phyloP scores from a whole-genome alignment of 37 sponge, comb jelly and placozoan species.

The Oopsacas minuta region DNA sequence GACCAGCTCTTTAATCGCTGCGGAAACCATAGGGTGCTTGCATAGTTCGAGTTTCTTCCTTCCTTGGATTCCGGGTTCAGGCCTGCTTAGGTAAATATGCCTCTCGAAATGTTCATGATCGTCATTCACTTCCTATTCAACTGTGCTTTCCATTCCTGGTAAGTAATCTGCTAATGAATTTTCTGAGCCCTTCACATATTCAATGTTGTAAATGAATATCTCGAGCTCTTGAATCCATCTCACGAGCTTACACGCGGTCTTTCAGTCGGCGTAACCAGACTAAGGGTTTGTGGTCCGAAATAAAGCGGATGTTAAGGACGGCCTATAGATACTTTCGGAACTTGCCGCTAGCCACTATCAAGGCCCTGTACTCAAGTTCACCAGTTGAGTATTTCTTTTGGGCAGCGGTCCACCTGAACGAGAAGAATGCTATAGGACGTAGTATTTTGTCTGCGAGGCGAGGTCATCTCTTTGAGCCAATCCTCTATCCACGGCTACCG shows the following conservation, averaged over 20 bases:
- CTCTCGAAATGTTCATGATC: neutral
- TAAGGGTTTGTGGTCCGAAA: neutral
- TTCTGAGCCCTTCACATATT: neutral
- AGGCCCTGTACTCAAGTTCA: neutral
- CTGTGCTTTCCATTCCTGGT: neutral
- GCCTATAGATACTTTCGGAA: neutral
- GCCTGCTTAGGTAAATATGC: neutral
- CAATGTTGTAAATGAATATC: neutral
- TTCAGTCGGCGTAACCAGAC: neutral
- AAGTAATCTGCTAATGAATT: slow-evolving; percentile 6
- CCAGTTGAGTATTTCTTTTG: slow-evolving; percentile 5
- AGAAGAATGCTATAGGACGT: neutral
- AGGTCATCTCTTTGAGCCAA: neutral
- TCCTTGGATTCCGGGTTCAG: neutral
- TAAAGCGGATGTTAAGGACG: neutral
- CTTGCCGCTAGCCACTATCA: neutral
- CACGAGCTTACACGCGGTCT: neutral
- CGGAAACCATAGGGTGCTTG: neutral
- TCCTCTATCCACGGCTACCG: neutral
- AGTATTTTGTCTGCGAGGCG: neutral
- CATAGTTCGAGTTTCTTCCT: neutral
- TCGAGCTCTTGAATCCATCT: neutral
- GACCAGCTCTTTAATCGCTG: neutral
- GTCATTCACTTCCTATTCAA: neutral
- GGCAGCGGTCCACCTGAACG: neutral